Conservation (phyloP, 1,140 invertebrate genomes). For the Drosophila littoralis region DNA sequence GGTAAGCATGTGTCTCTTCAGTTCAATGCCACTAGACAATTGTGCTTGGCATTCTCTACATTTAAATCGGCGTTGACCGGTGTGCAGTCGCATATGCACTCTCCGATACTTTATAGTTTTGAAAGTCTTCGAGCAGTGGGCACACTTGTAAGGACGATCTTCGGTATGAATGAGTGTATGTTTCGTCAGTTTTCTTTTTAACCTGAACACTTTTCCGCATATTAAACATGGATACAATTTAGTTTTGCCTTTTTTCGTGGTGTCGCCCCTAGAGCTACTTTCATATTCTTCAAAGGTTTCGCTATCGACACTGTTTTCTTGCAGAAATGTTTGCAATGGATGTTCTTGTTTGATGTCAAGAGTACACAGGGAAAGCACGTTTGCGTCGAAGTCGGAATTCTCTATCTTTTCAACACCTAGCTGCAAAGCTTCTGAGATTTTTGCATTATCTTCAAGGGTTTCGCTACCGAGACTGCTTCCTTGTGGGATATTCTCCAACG, state of each 20-base stretch:
- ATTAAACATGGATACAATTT: background rate
- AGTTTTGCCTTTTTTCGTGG: background rate
- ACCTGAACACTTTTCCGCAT: background rate
- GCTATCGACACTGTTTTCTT: no score
- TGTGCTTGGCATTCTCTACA: background rate
- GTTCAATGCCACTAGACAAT: background rate
- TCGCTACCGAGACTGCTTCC: background rate
- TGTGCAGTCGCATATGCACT: background rate
- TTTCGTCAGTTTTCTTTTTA: background rate
- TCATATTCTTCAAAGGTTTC: no score
- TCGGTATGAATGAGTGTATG: background rate
- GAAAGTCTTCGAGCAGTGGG: background rate
- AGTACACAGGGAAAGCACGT: background rate
- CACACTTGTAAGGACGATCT: background rate
- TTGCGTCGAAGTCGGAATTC: no score
- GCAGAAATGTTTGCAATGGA: no score
- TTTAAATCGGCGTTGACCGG: background rate
- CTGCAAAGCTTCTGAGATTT: no score
- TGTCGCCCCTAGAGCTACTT: background rate
- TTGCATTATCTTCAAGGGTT: no score
- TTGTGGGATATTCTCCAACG: background rate
- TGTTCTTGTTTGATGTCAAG: background rate
- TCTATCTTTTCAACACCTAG: background rate
- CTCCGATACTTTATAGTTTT: background rate
- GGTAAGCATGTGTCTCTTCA: background rate